These are phyloP conservation scores for Mongoloraphidia duomilia DNA, from an alignment of 2,888 invertebrate species.

Conservation along the genomic window DNA sequence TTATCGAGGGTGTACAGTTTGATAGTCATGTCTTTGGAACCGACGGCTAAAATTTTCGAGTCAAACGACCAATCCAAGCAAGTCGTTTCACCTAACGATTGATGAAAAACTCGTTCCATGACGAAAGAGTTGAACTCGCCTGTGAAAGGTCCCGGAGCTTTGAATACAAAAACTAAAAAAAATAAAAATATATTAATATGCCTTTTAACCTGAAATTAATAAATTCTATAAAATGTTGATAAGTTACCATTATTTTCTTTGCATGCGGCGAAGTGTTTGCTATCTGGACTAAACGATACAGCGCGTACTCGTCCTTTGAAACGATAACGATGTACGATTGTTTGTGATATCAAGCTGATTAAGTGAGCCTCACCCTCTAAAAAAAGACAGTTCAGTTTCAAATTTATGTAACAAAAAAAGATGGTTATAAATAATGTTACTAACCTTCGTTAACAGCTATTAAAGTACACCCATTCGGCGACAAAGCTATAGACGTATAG, in stretches of 20 bases:
- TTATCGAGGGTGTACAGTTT: slow-evolving; percentile 67
- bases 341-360: slow-evolving; percentile 72
- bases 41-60: slow-evolving; percentile 77
- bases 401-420: too few relatives aligned
- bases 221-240: not conserved
- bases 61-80: slow-evolving; percentile 88
- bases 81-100: slow-evolving; percentile 69
- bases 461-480: slow-evolving; percentile 74
- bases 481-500: slow-evolving; percentile 70
- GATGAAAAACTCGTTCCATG: slow-evolving; percentile 68
- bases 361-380: slow-evolving; percentile 67
- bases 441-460: slow-evolving; percentile 80
- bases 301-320: slow-evolving; percentile 64
- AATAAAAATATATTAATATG: slow-evolving; percentile 3
- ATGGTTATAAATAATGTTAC: slow-evolving; percentile 9
- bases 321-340: slow-evolving; percentile 68
- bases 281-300: slow-evolving; percentile 86
- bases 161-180: slow-evolving; percentile 65
- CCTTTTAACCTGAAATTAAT: not conserved
- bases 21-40: slow-evolving; percentile 79
- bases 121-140: slow-evolving; percentile 81
- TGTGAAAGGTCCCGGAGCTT: slow-evolving; percentile 63
- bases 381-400: slow-evolving; percentile 16
- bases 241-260: slow-evolving; percentile 61
- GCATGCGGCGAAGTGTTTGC: slow-evolving; percentile 81